A percentile compares a stretch with the other conserved stretches of the same genome.
These are phyloP conservation scores for Chymomyza caudatula DNA, from an alignment of 2,888 invertebrate species.

Conservation along the genomic window DNA sequence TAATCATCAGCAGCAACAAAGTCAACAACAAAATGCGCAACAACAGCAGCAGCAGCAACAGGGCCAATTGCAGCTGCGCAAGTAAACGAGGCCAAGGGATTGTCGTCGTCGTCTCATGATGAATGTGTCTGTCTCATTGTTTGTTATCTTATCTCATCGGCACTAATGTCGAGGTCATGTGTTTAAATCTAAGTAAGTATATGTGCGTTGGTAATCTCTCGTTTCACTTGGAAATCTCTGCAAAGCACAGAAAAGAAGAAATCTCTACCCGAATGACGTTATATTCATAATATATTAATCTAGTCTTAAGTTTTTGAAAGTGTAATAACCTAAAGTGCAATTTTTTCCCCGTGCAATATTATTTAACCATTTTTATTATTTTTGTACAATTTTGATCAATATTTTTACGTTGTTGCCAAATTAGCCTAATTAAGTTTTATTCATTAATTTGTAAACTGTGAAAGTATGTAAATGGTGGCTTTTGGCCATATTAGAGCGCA, in stretches of 20 bases:
- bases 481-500: slow-evolving; percentile 22
- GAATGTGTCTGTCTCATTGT: slow-evolving; percentile 34
- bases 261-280: slow-evolving; percentile 31
- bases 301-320: slow-evolving; percentile 36
- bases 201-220: slow-evolving; percentile 27
- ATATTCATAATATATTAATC: slow-evolving; percentile 11
- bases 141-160: slow-evolving; percentile 60
- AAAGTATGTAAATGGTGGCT: slow-evolving; percentile 20
- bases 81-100: slow-evolving; percentile 38
- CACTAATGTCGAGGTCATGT: slow-evolving; percentile 48
- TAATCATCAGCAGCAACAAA: slow-evolving; percentile 77
- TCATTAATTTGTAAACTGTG: slow-evolving; percentile 31
- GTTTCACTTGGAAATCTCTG: slow-evolving; percentile 40
- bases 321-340: slow-evolving; percentile 60
- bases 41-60: slow-evolving; percentile 47
- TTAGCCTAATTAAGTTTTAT: slow-evolving; percentile 63
- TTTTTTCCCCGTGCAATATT: slow-evolving; percentile 53
- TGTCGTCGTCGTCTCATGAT: not conserved
- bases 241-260: slow-evolving; percentile 31
- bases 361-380: slow-evolving; percentile 16
- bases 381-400: not conserved
- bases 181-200: slow-evolving; percentile 5
- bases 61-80: slow-evolving; percentile 63
- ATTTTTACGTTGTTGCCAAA: slow-evolving; percentile 67
- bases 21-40: slow-evolving; percentile 44